Base-by-base conservation (phyloP, 2,888 invertebrate species). In the Apotomis betuletana region DNA sequence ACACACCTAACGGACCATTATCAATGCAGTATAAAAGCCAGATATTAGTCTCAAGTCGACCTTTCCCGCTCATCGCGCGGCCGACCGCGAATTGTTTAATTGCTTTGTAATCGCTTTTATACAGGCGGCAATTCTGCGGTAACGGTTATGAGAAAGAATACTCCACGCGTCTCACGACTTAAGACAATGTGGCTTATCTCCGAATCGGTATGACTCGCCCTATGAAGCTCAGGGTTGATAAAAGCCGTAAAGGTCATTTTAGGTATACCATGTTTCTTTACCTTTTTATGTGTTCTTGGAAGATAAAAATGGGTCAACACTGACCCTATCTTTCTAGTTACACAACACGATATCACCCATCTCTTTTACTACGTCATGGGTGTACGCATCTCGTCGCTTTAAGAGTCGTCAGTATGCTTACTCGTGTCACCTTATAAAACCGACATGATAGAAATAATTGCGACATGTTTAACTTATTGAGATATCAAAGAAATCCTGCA, bases 141-240 rank as follows among this genome's bases (percentile, higher is more conserved):
- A 57, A 65, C 65, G 55, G 65, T 57, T 65, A 36, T 65, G 65
- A 65, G 65, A 65, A 64, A 64, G 55, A 55, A 54, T 36, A 64
- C 12, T 10, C 9, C 41, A 51, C 54, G 44, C 64, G 44, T 64
- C 65, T 57, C 65, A 65, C 65, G 65, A 65, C 65, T 65, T 36
- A 55, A 65, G 44, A 65, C 65, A 65, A 65, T 65, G 65, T 65
- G 65, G 65, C 57, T 65, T 65, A 65, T 65, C 65, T 57, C 36
- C 4, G 27, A 65, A 65, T 65, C 65, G 46, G 15, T 27, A 46
- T 55, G 44, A 54, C 13, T 61, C 49, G 63, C 52, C 41, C 65
- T 46, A 27, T 54, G 44, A 9, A 44, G 41, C 64, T 46, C 65
- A 57, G 65, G 65, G 27, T 41, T 64, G 52, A 46, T 49, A 49